These are phyloP conservation scores for Junco hyemalis DNA, from an alignment of 2,113 vertebrate species.

Conservation along the genomic window DNA sequence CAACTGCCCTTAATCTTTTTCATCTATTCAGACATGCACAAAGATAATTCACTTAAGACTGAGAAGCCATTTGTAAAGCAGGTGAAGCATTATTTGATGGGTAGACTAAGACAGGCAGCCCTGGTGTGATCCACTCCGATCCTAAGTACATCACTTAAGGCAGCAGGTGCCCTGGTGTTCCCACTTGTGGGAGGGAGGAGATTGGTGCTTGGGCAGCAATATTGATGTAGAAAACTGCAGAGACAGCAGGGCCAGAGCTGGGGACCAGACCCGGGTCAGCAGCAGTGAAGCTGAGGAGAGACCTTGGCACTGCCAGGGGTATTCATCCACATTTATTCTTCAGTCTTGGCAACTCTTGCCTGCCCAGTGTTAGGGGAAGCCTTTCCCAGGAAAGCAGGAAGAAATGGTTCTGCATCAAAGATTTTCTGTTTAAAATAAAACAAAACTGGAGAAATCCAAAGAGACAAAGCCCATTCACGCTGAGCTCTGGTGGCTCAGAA, in stretches of 20 bases:
- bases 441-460: neutral
- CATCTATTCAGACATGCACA: neutral
- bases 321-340: neutral
- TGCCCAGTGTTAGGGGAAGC: neutral
- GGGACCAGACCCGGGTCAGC: fast-evolving
- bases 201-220: neutral
- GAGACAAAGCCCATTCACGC: neutral
- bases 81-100: neutral
- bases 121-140: neutral
- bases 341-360: neutral
- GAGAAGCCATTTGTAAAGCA: neutral
- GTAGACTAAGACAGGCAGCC: neutral
- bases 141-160: fast-evolving
- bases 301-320: neutral
- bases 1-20: neutral
- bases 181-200: neutral
- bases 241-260: fast-evolving
- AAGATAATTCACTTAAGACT: neutral
- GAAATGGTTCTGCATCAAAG: neutral
- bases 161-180: fast-evolving
- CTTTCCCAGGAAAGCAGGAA: neutral
- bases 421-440: neutral
- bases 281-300: neutral
- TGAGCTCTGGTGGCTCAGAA: neutral
- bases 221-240: neutral